Evolutionary conservation across 2,113 vertebrate genomes (phyloP), one percentile per base, ranked within the genome.

Genomic region (Chinchilla lanigera): DNA sequence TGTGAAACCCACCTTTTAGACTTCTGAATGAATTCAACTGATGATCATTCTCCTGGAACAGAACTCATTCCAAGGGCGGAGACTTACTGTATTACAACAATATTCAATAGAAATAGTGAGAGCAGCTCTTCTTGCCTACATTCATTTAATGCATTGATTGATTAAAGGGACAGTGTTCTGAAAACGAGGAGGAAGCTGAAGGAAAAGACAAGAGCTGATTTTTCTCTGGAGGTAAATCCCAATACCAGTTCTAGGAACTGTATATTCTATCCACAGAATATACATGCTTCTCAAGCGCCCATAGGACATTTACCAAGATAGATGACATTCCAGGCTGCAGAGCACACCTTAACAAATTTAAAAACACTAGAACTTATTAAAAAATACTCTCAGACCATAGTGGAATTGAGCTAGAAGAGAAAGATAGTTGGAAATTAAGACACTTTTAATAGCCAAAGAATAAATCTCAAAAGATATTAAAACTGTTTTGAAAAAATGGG

Each of bases 401-500:
- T 73, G 30, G 9, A 82, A 41, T 81, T 87, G 86, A 75, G 44
- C 4, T n/a, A 84, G 38, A 95, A 61, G 11, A 52, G 38, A 90
- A 93, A 90, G 54, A 87, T 78, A 88, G 47, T 33, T 63, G n/a
- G 65, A 78, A 92, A 60, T 69, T 87, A 94, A 56, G 6, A 58
- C 4, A 71, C 52, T 93, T 95, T 30, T 77, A 61, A 86, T 89
- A 80, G 87, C 75, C 50, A 85, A 69, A 85, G 58, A 69, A 35
- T 86, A 89, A 81, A 77, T 65, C 77, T 93, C 9, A 83, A 90
- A 85, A 87, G 50, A 95, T 71, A 78, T 71, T 93, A 44, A 81
- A 94, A 86, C 17, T 63, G 85, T 86, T 75, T 97, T 88, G 22
- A 95, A 77, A 19, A 93, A 92, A 95, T 95, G 50, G 65, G 96